Conservation (phyloP, 2,888 invertebrate genomes). For the Pseudococcus viburni region DNA sequence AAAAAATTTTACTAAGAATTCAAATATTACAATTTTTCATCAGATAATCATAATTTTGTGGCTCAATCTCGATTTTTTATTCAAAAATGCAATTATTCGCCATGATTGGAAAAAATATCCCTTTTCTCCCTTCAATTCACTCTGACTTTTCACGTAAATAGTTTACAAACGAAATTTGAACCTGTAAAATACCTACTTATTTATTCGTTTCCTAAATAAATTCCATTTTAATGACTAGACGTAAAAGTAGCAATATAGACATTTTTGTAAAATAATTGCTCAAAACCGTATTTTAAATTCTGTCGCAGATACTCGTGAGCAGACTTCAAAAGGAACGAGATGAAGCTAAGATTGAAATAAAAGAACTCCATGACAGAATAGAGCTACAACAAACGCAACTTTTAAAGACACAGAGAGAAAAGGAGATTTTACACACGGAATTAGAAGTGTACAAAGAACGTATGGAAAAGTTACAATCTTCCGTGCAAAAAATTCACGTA, state of each 20-base stretch:
- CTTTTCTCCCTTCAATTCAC: too few relatives aligned
- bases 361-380: slow-evolving; percentile 85
- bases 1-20: too few relatives aligned
- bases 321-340: slow-evolving; percentile 92
- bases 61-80: too few relatives aligned
- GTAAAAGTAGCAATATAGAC: not conserved
- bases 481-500: slow-evolving; percentile 88
- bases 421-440: slow-evolving; percentile 88
- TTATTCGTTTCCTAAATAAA: not conserved
- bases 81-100: too few relatives aligned
- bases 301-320: slow-evolving; percentile 78
- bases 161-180: too few relatives aligned
- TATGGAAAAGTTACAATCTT: slow-evolving; percentile 88
- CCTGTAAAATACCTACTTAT: not conserved
- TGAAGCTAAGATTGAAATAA: slow-evolving; percentile 84
- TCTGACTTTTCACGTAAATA: too few relatives aligned
- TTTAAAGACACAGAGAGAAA: slow-evolving; percentile 86
- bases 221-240: not conserved
- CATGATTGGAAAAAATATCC: too few relatives aligned
- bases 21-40: too few relatives aligned
- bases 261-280: not conserved
- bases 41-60: too few relatives aligned
- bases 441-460: slow-evolving; percentile 88
- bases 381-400: slow-evolving; percentile 87
- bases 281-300: not conserved